These are phyloP conservation scores for Tetragonisca angustula DNA, from an alignment of 2,888 invertebrate species.

Conservation along the genomic window DNA sequence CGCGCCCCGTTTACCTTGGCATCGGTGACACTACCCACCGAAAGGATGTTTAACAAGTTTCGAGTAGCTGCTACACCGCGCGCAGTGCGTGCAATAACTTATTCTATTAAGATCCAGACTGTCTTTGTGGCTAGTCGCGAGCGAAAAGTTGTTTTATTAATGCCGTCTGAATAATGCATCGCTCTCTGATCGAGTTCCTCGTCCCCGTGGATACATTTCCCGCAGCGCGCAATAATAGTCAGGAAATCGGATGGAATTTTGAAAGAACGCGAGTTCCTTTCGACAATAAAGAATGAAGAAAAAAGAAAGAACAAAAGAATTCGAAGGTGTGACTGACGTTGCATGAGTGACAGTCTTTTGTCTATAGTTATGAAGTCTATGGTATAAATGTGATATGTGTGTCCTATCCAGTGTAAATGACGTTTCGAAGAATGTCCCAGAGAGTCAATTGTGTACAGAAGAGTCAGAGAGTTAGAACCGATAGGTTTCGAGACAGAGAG, in stretches of 20 bases:
- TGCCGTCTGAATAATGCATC: slow-evolving; percentile 45
- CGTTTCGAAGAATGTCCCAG: too few species aligned
- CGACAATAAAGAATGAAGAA: too few species aligned
- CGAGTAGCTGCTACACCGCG: slow-evolving; percentile 11
- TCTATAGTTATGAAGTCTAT: too few species aligned
- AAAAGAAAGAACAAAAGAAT: too few species aligned
- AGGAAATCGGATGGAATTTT: background rate
- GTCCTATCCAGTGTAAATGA: too few species aligned
- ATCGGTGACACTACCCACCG: background rate
- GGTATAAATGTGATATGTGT: too few species aligned
- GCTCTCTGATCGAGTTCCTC: slow-evolving; percentile 16
- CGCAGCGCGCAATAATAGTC: background rate
- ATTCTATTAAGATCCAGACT: slow-evolving; percentile 38
- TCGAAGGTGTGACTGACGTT: too few species aligned
- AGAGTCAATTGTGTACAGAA: too few species aligned
- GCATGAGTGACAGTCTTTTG: too few species aligned
- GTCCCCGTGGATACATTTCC: slow-evolving; percentile 14
- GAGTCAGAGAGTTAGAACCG: too few species aligned
- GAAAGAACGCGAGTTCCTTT: background rate
- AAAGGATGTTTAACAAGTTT: slow-evolving; percentile 44
- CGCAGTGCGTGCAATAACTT: slow-evolving; percentile 18
- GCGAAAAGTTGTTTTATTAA: slow-evolving; percentile 33
- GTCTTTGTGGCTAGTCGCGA: background rate
- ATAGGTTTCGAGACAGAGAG: too few species aligned
- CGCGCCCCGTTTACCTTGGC: slow-evolving; percentile 54